These are phyloP conservation scores for Formicarius rufipectus DNA, from an alignment of 2,113 vertebrate species.

Conservation along the genomic window DNA sequence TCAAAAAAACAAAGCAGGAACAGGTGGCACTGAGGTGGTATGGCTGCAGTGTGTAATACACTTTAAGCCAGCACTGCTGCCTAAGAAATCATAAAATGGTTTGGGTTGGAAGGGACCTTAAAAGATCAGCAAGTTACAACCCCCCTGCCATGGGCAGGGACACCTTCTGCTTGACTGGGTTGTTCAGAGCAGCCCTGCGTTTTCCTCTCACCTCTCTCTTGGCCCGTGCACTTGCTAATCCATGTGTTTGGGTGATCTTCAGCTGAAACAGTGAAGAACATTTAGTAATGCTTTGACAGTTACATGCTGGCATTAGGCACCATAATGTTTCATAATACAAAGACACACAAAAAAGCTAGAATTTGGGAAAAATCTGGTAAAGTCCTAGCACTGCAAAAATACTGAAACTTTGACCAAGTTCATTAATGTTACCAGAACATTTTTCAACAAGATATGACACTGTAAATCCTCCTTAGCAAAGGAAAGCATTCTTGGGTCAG, in stretches of 20 bases:
- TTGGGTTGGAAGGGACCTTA: background rate
- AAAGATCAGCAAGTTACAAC: background rate
- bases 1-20: background rate
- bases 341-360: background rate
- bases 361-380: background rate
- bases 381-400: background rate
- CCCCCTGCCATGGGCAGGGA: background rate
- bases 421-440: background rate
- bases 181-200: background rate
- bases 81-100: background rate
- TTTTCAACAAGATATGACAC: background rate
- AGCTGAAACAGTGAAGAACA: background rate
- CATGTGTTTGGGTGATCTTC: background rate
- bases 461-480: background rate
- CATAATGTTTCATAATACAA: background rate
- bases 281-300: background rate
- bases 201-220: background rate
- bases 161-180: background rate
- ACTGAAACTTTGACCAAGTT: background rate
- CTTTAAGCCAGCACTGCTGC: background rate
- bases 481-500: background rate
- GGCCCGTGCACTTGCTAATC: background rate
- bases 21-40: background rate
- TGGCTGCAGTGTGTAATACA: background rate
- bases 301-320: background rate